Evolutionary conservation across 2,888 invertebrate species (phyloP), one percentile per base, ranked within the genome.

Genomic region (Oscheius onirici): DNA sequence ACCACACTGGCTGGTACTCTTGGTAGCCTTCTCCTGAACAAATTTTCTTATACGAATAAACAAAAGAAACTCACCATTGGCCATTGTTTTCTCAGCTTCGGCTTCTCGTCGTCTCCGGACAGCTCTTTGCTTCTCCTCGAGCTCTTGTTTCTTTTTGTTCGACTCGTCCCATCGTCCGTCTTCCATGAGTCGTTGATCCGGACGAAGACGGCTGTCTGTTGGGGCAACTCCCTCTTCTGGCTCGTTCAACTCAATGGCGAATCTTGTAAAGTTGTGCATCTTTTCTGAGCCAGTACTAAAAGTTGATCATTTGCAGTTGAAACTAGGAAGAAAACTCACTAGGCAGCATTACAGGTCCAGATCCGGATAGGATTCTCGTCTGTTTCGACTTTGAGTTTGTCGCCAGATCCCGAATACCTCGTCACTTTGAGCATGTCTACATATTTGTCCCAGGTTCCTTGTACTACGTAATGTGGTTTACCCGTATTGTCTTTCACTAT

Each of bases 101-200:
- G 92, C 90, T 88, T 97, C 97, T 24, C 93, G 91, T 83, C 91
- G 88, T 77, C 94, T 91, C 65, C 97, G 90, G 77, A 91, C 92
- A 8, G 91, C 90, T 78, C 99, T 91, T 90, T 99, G 99, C 89
- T 97, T 97, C 89, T 99, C 97, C 89, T 99, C 99, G 28, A 99
- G 91, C 73, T 91, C 90, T 40, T 94, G 88, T 80, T 85, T 85
- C 61, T 75, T 74, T 43, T 71, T 74, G 89, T 96, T 96, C 72
- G 95, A 95, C 77, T 93, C 93, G 86, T 95, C 93, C 94, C 95
- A 95, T 49, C 82, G 74, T 66, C 88, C 88, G 75, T 93, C 91
- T 89, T 97, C 97, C 97, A 99, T 99, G 82, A 95, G 91, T 65
- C 97, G 92, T 90, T 99, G 99, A 91, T 99, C 99, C 72, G 97